phyloP scores from a whole-genome alignment of 2,113 vertebrate genomes.

The Brachionichthys hirsutus region DNA sequence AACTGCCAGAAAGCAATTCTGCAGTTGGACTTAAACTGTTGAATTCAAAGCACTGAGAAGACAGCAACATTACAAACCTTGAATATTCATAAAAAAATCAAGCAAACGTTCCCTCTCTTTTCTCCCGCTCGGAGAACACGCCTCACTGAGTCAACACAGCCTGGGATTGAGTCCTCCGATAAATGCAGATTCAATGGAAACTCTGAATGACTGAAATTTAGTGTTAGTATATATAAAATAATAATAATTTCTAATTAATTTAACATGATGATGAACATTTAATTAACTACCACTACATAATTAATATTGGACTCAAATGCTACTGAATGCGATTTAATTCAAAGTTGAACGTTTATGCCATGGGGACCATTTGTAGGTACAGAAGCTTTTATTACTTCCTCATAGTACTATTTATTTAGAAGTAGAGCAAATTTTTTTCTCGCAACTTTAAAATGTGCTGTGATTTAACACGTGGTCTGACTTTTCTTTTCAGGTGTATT shows the following conservation, averaged over 20 bases:
- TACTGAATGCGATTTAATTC: not conserved
- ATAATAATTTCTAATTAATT: too few species aligned
- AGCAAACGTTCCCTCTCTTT: not conserved
- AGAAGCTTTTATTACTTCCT: not conserved
- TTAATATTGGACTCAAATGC: not conserved
- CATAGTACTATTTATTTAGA: not conserved
- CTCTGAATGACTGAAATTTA: too few species aligned
- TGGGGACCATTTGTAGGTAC: not conserved
- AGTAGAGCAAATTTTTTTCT: not conserved
- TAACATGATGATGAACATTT: too few species aligned
- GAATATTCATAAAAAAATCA: not conserved
- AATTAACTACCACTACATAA: not conserved
- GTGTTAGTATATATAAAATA: too few species aligned
- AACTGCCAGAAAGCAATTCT: too few species aligned
- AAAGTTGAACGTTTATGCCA: not conserved
- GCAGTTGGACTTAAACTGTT: too few species aligned
- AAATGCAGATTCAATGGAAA: too few species aligned
- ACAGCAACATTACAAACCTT: not conserved
- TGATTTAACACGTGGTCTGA: not conserved
- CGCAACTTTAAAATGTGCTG: too few species aligned
- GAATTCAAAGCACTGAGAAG: too few species aligned
- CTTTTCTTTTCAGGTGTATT: conserved; percentile 61
- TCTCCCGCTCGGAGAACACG: conserved; percentile 19
- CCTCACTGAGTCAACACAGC: conserved; percentile 39
- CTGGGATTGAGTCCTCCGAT: not conserved